phyloP scores from a whole-genome alignment of 2,113 vertebrate genomes.

The Elachura formosa region DNA sequence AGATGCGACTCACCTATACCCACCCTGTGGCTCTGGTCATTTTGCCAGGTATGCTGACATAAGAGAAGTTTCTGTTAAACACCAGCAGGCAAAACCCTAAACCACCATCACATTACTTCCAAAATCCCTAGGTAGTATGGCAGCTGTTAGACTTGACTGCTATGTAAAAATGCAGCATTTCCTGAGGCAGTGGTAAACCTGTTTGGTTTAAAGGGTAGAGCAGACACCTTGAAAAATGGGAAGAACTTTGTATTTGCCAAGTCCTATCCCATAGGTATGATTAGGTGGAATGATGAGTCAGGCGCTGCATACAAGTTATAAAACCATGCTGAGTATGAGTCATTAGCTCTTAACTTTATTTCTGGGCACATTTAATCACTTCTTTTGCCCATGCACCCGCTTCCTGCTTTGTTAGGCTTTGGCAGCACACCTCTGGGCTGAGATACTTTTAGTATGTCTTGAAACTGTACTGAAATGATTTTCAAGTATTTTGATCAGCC shows the following conservation, averaged over 20 bases:
- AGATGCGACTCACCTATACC: not conserved
- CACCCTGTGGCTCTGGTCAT: not conserved
- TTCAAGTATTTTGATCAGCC: not conserved
- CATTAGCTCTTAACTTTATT: not conserved
- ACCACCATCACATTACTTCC: not conserved
- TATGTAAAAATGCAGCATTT: not conserved
- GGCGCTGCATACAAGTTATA: not conserved
- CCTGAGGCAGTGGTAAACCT: not conserved
- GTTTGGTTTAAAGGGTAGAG: not conserved
- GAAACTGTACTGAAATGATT: not conserved
- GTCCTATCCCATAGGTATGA: not conserved
- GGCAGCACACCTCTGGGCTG: not conserved
- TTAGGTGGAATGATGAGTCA: not conserved
- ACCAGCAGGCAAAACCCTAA: not conserved
- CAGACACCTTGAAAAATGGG: not conserved
- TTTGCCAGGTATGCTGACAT: not conserved
- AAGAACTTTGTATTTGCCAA: not conserved
- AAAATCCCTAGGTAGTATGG: not conserved
- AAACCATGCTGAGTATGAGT: not conserved
- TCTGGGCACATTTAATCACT: not conserved
- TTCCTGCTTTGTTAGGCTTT: not conserved
- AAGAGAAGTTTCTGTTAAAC: not conserved
- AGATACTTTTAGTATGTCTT: not conserved
- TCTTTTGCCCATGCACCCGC: not conserved
- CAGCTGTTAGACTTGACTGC: not conserved